Evolutionary conservation across 2,113 vertebrate genomes (phyloP).

Genomic region (Silurus meridionalis): DNA sequence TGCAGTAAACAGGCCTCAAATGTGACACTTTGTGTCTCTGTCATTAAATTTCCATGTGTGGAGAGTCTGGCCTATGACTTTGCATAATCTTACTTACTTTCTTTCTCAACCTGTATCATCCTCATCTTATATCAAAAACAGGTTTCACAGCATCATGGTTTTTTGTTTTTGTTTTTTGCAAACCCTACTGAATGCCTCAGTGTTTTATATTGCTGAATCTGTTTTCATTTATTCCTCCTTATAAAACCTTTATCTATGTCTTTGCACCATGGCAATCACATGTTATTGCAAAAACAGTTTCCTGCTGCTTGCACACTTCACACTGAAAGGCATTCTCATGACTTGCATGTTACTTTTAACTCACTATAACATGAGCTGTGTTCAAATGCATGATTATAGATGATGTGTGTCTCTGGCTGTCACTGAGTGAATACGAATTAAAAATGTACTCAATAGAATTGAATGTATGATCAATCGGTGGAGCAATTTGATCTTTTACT

Average conservation of each 20-base stretch:
- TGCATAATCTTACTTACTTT: not conserved
- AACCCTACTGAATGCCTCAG: not conserved
- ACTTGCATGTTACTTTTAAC: not conserved
- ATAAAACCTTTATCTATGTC: conserved; percentile 42
- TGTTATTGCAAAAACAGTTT: conserved; percentile 58
- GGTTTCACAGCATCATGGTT: not conserved
- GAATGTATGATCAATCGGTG: not conserved
- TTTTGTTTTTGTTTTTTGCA: conserved; percentile 6
- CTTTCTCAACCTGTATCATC: not conserved
- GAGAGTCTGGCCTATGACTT: not conserved
- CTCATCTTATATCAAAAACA: not conserved
- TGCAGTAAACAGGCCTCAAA: conserved; percentile 54
- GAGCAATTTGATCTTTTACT: not conserved
- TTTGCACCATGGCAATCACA: conserved; percentile 43
- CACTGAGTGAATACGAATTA: not conserved
- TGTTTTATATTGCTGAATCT: conserved; percentile 46
- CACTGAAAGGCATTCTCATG: not conserved
- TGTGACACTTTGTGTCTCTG: conserved; percentile 33
- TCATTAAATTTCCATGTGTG: conserved; percentile 16
- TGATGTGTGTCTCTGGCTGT: not conserved
- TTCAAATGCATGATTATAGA: not conserved
- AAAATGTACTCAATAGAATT: not conserved
- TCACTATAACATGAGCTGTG: not conserved
- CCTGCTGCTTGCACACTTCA: conserved; percentile 27
- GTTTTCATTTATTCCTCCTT: conserved; percentile 43